Evolutionary conservation across 2,797 vertebrate genomes (phyloP), one percentile per base, ranked within the genome.

Genomic region (Trichosurus vulpecula): DNA sequence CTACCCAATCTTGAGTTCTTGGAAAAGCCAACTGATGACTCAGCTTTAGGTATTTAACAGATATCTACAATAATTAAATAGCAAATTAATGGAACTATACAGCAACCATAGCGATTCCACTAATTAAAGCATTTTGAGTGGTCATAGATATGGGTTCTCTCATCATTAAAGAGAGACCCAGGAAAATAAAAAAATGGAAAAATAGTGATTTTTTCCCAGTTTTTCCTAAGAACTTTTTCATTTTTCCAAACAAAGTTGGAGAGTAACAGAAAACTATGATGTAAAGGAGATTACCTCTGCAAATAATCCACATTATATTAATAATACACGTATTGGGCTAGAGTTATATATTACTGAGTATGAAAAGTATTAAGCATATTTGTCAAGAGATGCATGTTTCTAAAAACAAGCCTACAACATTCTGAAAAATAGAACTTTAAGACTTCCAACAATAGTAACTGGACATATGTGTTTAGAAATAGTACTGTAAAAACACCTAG

Each of bases 371-470:
- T 91, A 66, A 41, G 74, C 10, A 35, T 54, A 92, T 4, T 94
- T 92, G 57, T 54, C 25, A 22, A 54, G 16, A 3, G 30, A 0
- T 54, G 29, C 41, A n/a, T 55, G 54, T 5, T 58, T 74, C 22
- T 89, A 27, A 57, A 95, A 4, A 90, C 52, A 35, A 87, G 30
- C 25, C 4, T 52, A 93, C 16, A n/a, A 74, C n/a, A 52, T 90
- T 93, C 51, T 94, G 56, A 96, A 91, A 25, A 92, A 96, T 58
- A 58, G n/a, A 53, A 61, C 31, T 41, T 41, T 6, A 41, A 74
- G n/a, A 41, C 16, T 74, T n/a, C n/a, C n/a, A 74, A 74, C 66
- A 74, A 74, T 47, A 4, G 14, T 81, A 30, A 94, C n/a, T 57
- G 53, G 92, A 96, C 29, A 12, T 1, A 58, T 29, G 12, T 25